Evolutionary conservation across 2,797 vertebrate genomes (phyloP), one percentile per base, ranked within the genome.

Genomic region (Salmo trutta): DNA sequence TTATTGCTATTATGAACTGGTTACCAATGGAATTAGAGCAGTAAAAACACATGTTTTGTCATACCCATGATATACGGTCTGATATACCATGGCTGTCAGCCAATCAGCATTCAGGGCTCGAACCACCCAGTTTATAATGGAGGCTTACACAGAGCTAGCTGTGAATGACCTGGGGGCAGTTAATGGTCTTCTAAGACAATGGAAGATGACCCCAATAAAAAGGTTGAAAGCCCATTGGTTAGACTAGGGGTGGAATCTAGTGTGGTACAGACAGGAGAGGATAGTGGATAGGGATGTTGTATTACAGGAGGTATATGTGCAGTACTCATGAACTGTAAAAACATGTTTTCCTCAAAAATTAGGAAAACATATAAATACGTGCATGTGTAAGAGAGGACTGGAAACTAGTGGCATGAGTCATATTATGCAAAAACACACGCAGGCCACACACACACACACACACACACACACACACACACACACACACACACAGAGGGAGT

Each of bases 151-250:
- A 75, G 29, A 70, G 56, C 56, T 74, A 74, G 72, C 54, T 75
- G 64, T 66, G 62, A 24, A 80, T 41, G 66, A 85, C 80, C 77
- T 54, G 29, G 15, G 33, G 70, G 21, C 75, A 33, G 79, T 59
- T 87, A 65, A 88, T 77, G 36, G 77, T 7, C 14, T 69, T 41
- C n/a, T 80, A 75, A 87, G 53, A 81, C 79, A 67, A 79, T 66
- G 59, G 73, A 56, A 41, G 70, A 81, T 21, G 71, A 67, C n/a
- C 36, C 77, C 54, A 77, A 84, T 79, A 67, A 81, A 77, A 87
- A 77, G 79, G 77, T 80, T 82, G 86, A 78, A 77, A 77, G 78
- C 15, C 74, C 83, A 81, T 36, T 73, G 84, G 69, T 66, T 62
- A 51, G 29, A 75, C 79, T 72, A 81, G 29, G 53, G 73, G 27